Base-by-base conservation (phyloP, 2,888 invertebrate species). In the Tinea semifulvella region DNA sequence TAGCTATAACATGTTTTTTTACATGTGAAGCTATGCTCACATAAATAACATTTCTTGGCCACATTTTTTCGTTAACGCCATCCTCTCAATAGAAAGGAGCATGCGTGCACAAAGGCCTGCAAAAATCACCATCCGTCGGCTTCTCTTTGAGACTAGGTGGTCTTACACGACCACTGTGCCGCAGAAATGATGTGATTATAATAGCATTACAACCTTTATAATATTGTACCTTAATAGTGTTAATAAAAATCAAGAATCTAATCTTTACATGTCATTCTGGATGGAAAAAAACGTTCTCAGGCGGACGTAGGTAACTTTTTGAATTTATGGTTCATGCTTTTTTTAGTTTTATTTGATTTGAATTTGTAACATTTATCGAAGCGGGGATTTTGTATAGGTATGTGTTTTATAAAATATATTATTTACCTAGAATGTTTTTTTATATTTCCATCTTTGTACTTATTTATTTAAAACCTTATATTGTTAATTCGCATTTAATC, bases 131-230 rank as follows among this genome's bases (percentile, higher is more conserved):
- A 65, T 65, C 79, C 76, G 79, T 65, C 55, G 57, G 69, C 70
- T 80, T 79, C 79, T 76, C 74, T 64, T 64, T 64, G 73, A 77
- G 80, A 79, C 79, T 77, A 79, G 75, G 70, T 53, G 46, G 49
- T 54, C 54, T 54, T 57, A 55, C 55, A 14, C 43, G 43, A 43
- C 43, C 28, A 43, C 43, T 43, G 43, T 18, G 19, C 59, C 59
- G 55, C 57, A 28, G 56, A 31, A 26, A 44, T 76, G 74, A 80
- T 76, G 75, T 72, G 75, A 72, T 75, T 77, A 77, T 79, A 77
- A 80, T 80, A 74, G 74, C 73, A 68, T 69, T 70, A 76, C 65
- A 69, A 22, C 22, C 40, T 40, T 40, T 40, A 40, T 22, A 38
- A 40, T 35, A 44, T 40, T 40, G 40, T 40, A 44, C 13, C 22